Evolutionary conservation across 1,140 invertebrate species (phyloP).

Genomic region (Leptinotarsa defecta): DNA sequence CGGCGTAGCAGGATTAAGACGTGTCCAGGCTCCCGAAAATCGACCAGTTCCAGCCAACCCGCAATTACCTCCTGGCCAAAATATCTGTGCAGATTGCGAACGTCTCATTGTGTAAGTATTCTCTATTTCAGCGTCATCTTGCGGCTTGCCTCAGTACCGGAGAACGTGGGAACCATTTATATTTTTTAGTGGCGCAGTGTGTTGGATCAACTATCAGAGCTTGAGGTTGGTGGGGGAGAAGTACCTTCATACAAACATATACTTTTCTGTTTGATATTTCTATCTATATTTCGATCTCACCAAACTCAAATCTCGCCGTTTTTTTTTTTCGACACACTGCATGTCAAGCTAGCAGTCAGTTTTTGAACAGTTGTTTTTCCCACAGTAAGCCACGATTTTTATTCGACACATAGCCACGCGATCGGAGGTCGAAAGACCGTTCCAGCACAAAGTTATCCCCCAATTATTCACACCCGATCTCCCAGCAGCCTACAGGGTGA

Average conservation of each 20-base stretch:
- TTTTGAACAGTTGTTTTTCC: constrained; percentile 15
- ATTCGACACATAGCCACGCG: constrained; percentile 66
- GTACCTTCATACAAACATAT: too few species aligned
- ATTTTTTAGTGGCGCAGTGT: neutral
- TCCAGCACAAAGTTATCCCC: constrained; percentile 5
- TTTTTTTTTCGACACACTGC: too few species aligned
- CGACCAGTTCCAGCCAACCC: constrained; percentile 63
- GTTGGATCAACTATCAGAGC: neutral
- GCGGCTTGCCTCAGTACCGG: neutral
- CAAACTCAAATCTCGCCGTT: too few species aligned
- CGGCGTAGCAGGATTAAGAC: constrained; percentile 62
- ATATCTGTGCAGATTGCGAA: constrained; percentile 91
- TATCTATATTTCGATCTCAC: too few species aligned
- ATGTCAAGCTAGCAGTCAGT: neutral
- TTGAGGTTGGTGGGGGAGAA: neutral
- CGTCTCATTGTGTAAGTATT: constrained; percentile 90
- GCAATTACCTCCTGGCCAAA: constrained; percentile 80
- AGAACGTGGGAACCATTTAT: neutral
- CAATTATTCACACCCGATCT: constrained; percentile 55
- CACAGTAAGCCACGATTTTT: constrained; percentile 61
- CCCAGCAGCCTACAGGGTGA: constrained; percentile 51
- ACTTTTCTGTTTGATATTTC: too few species aligned
- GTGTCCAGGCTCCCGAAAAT: constrained; percentile 70
- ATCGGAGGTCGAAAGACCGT: constrained; percentile 62
- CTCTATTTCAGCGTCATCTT: neutral